A percentile compares a stretch with the other conserved stretches of the same genome.
Conservation (phyloP, 2,888 invertebrate species). For the Cerastoderma edule region DNA sequence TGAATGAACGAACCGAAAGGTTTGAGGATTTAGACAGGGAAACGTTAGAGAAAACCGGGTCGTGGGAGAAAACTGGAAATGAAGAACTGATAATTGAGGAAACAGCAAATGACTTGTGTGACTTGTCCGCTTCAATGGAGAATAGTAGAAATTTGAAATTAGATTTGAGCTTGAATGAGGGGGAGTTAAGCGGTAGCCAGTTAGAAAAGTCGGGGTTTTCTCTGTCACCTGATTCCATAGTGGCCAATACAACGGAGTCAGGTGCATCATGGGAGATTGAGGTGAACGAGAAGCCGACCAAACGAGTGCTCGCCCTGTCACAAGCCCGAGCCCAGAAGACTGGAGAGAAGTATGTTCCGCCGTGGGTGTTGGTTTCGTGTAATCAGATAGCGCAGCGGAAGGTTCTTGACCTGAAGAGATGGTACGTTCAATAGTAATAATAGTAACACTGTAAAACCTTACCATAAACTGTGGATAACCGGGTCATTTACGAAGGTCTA, state of each 20-base stretch:
- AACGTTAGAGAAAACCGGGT: constrained; percentile 34
- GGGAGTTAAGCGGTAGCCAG: constrained; percentile 11
- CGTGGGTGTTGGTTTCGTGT: constrained; percentile 61
- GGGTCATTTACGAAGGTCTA: no score
- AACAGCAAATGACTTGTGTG: neutral
- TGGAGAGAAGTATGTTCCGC: constrained; percentile 57
- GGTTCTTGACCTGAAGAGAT: constrained; percentile 74
- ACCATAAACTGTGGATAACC: no score
- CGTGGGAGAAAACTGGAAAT: constrained; percentile 40
- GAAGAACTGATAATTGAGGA: constrained; percentile 29
- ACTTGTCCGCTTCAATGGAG: neutral
- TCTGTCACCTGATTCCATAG: constrained; percentile 6
- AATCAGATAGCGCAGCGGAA: constrained; percentile 71
- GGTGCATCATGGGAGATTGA: constrained; percentile 54
- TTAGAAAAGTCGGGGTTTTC: neutral
- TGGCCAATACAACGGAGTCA: constrained; percentile 6
- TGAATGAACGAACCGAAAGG: constrained; percentile 21
- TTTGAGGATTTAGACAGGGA: constrained; percentile 20
- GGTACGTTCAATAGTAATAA: no score
- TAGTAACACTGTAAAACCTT: no score
- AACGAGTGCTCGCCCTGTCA: constrained; percentile 44
- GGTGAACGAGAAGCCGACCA: constrained; percentile 32
- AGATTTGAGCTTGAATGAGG: constrained; percentile 45
- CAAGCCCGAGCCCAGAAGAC: constrained; percentile 38
- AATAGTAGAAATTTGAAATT: constrained; percentile 24